Conservation (phyloP, 2,797 vertebrate species). For the Neomorphus geoffroyi region DNA sequence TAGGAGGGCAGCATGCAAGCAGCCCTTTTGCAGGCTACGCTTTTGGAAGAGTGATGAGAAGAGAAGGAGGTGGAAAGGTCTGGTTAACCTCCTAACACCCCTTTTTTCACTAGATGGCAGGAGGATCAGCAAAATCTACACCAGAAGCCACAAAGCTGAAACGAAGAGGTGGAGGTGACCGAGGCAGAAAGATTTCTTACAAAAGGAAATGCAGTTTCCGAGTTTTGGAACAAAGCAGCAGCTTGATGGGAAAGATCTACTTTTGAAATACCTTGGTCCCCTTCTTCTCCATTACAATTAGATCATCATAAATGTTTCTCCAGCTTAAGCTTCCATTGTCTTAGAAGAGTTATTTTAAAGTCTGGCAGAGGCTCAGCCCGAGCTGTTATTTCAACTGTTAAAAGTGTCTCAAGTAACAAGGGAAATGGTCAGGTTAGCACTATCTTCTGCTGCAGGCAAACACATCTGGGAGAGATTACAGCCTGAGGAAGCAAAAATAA, state of each 20-base stretch:
- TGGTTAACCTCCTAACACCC: not conserved
- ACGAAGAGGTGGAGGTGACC: not conserved
- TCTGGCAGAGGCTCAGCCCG: not conserved
- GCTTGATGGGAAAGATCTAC: not conserved
- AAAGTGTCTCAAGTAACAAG: not conserved
- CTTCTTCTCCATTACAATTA: not conserved
- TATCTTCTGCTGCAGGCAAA: not conserved
- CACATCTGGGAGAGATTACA: slow-evolving; percentile 18
- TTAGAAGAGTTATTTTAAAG: not conserved
- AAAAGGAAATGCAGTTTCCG: not conserved
- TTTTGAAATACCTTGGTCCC: not conserved
- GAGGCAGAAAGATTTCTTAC: not conserved
- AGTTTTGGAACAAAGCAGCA: not conserved
- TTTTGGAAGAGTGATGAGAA: not conserved
- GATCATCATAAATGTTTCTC: not conserved
- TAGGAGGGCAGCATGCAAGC: not conserved
- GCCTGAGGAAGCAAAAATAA: not conserved
- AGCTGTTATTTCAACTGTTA: not conserved
- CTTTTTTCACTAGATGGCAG: not conserved
- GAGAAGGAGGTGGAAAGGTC: not conserved
- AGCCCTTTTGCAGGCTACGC: not conserved
- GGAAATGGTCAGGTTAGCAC: not conserved
- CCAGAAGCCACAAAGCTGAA: not conserved
- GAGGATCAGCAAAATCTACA: not conserved
- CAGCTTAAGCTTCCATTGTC: not conserved